phyloP scores from a whole-genome alignment of 2,888 invertebrate genomes.

The Danaus chrysippus region DNA sequence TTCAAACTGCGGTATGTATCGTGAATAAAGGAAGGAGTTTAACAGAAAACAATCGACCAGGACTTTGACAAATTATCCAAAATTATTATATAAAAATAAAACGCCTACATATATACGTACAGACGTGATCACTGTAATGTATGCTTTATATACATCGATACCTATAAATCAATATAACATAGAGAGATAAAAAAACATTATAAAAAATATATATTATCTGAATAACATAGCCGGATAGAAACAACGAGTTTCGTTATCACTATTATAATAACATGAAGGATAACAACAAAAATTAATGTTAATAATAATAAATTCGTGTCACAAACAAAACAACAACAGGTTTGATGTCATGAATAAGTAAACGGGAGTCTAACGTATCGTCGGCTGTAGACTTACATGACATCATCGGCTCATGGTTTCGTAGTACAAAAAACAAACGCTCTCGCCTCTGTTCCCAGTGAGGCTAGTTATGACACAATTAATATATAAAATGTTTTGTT shows the following conservation, averaged over 20 bases:
- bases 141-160: too few species aligned
- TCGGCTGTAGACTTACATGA: constrained; percentile 35
- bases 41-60: background rate
- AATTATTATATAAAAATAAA: too few species aligned
- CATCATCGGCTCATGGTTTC: constrained; percentile 37
- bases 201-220: constrained; percentile 17
- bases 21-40: background rate
- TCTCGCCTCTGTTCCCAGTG: constrained; percentile 27
- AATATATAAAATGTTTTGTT: constrained; percentile 39
- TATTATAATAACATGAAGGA: constrained; percentile 15
- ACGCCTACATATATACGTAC: too few species aligned
- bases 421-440: constrained; percentile 32
- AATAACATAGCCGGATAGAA: constrained; percentile 30
- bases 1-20: constrained; percentile 40
- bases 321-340: constrained; percentile 39
- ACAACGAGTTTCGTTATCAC: too few species aligned
- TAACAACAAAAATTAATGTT: constrained; percentile 30
- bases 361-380: constrained; percentile 37
- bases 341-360: constrained; percentile 42
- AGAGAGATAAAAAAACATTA: constrained; percentile 6
- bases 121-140: too few species aligned
- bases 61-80: too few species aligned
- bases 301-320: constrained; percentile 39
- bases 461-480: constrained; percentile 36
- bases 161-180: too few species aligned